Evolutionary conservation across 1,140 invertebrate species (phyloP).

Genomic region (Rhyzopertha dominica): DNA sequence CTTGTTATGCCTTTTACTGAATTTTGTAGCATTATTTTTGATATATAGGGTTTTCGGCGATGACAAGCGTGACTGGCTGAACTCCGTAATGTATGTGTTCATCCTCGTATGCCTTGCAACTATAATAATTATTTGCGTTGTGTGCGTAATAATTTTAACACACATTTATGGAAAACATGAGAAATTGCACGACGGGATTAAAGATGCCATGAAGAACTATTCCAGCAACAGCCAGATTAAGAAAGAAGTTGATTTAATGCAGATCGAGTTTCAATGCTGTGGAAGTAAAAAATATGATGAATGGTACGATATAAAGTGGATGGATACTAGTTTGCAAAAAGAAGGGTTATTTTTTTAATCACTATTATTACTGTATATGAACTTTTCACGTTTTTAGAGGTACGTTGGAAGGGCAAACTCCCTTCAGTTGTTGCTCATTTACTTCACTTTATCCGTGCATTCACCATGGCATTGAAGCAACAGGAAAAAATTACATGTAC

Average conservation of each 20-base stretch:
- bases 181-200: slow-evolving; percentile 35
- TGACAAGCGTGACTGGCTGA: slow-evolving; percentile 17
- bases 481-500: slow-evolving; percentile 33
- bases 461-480: slow-evolving; percentile 38
- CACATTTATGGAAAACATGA: slow-evolving; percentile 29
- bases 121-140: slow-evolving; percentile 22
- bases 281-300: slow-evolving; percentile 42
- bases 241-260: slow-evolving; percentile 35
- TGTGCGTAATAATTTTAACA: slow-evolving; percentile 27
- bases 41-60: slow-evolving; percentile 24
- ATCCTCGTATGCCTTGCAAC: slow-evolving; percentile 20
- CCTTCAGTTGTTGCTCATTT: slow-evolving; percentile 43
- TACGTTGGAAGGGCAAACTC: slow-evolving; percentile 24
- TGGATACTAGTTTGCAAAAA: slow-evolving; percentile 28
- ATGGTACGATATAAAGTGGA: slow-evolving; percentile 41
- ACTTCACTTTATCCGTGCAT: slow-evolving; percentile 39
- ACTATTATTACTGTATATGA: slow-evolving; percentile 3
- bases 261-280: slow-evolving; percentile 43
- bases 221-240: slow-evolving; percentile 32
- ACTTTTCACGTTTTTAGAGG: slow-evolving; percentile 5
- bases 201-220: slow-evolving; percentile 38
- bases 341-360: slow-evolving; percentile 11
- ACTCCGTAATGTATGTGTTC: slow-evolving; percentile 29
- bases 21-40: slow-evolving; percentile 24
- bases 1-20: slow-evolving; percentile 27